A percentile compares a stretch with the other conserved stretches of the same genome.
phyloP scores from a whole-genome alignment of 2,797 vertebrate species.

The Myotis daubentonii region DNA sequence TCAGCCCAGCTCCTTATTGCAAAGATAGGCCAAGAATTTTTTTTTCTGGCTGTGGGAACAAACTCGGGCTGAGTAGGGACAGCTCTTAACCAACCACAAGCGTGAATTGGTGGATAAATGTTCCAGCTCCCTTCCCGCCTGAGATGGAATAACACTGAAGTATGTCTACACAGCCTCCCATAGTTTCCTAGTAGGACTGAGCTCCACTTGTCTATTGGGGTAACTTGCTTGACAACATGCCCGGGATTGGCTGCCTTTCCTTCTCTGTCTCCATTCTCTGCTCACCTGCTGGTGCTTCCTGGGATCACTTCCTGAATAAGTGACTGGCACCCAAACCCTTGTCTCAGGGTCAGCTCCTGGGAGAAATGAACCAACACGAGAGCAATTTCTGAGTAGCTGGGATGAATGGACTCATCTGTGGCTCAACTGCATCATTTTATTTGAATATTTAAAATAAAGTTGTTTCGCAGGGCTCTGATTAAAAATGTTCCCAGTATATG shows the following conservation, averaged over 20 bases:
- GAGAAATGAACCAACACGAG: neutral
- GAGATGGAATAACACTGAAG: neutral
- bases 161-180: neutral
- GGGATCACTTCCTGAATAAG: neutral
- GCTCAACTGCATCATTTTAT: neutral
- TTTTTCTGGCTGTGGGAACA: neutral
- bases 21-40: neutral
- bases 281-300: neutral
- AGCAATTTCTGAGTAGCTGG: neutral
- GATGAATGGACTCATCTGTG: no score
- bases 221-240: neutral
- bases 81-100: neutral
- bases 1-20: neutral
- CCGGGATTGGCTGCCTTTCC: neutral
- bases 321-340: neutral
- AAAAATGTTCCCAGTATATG: neutral
- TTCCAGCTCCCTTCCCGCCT: neutral
- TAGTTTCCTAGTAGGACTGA: neutral
- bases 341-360: neutral
- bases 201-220: neutral
- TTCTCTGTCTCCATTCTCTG: neutral
- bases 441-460: conserved; percentile 5
- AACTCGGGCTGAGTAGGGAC: neutral
- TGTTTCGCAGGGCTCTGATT: neutral
- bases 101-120: neutral